Conservation (phyloP, 2,113 vertebrate genomes). For the Oryzias javanicus region DNA sequence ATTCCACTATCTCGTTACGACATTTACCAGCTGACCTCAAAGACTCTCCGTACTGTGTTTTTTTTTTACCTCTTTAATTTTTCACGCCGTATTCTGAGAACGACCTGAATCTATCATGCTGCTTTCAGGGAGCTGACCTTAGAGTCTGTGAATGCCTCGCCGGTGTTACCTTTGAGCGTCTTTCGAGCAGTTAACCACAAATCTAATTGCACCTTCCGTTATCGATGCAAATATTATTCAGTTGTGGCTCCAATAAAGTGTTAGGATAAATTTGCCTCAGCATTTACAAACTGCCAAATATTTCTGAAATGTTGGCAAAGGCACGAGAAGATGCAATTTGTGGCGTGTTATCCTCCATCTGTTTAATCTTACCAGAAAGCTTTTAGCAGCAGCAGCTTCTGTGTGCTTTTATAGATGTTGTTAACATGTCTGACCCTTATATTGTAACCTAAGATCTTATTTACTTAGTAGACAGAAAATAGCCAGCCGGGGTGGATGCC, state of each 20-base stretch:
- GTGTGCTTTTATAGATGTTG: slow-evolving; percentile 29
- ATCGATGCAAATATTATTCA: too few relatives aligned
- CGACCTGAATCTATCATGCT: slow-evolving; percentile 9
- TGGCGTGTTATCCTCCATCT: not conserved
- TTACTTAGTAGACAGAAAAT: slow-evolving; percentile 51
- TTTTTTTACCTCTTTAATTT: slow-evolving; percentile 24
- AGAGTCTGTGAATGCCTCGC: not conserved
- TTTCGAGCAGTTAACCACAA: not conserved
- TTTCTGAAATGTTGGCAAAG: too few relatives aligned
- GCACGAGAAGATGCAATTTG: not conserved
- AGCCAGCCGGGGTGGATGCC: slow-evolving; percentile 14
- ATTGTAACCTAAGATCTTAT: slow-evolving; percentile 43
- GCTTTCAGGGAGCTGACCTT: slow-evolving; percentile 3
- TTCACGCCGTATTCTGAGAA: slow-evolving; percentile 17
- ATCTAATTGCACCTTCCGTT: too few relatives aligned
- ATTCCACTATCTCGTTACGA: slow-evolving; percentile 57
- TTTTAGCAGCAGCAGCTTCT: slow-evolving; percentile 4
- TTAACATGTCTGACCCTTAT: slow-evolving; percentile 26
- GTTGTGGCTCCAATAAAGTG: too few relatives aligned
- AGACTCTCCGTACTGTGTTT: slow-evolving; percentile 17
- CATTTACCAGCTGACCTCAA: slow-evolving; percentile 48
- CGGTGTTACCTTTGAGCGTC: not conserved
- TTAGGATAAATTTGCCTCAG: too few relatives aligned
- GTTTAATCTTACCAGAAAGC: not conserved
- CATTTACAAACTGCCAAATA: too few relatives aligned